Conservation (phyloP, 2,797 vertebrate genomes). For the Acanthurus tractus region DNA sequence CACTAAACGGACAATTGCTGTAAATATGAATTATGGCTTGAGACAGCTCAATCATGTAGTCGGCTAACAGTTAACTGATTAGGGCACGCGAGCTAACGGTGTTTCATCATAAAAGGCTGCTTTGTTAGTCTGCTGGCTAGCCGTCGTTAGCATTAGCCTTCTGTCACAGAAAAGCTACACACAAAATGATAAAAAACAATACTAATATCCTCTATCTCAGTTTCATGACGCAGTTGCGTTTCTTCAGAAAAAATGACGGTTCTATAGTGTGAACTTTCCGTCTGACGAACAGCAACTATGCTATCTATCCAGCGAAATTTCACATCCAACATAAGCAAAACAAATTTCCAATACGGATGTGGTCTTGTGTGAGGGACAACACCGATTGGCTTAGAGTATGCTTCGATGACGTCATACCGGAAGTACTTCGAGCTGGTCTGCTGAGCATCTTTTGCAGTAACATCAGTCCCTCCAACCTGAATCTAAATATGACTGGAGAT, state of each 20-base stretch:
- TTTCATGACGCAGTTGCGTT: background rate
- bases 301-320: slow-evolving; percentile 11
- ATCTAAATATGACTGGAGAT: slow-evolving; percentile 46
- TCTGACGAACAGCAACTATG: background rate
- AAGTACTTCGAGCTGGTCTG: slow-evolving; percentile 41
- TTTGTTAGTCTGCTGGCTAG: slow-evolving; percentile 71
- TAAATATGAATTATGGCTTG: background rate
- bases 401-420: slow-evolving; percentile 55
- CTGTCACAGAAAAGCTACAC: background rate
- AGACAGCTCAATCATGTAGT: background rate
- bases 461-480: background rate
- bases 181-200: background rate
- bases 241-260: background rate
- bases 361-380: background rate
- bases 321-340: slow-evolving; percentile 58
- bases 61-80: too few species aligned
- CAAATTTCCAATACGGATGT: slow-evolving; percentile 69
- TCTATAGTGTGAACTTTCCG: too few species aligned
- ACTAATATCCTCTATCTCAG: background rate
- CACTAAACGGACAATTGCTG: background rate
- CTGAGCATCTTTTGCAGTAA: slow-evolving; percentile 11
- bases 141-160: slow-evolving; percentile 55
- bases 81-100: slow-evolving; percentile 3
- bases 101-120: slow-evolving; percentile 45
- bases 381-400: slow-evolving; percentile 63